Conservation (phyloP, 2,797 vertebrate species). For the Cetoscarus ocellatus region DNA sequence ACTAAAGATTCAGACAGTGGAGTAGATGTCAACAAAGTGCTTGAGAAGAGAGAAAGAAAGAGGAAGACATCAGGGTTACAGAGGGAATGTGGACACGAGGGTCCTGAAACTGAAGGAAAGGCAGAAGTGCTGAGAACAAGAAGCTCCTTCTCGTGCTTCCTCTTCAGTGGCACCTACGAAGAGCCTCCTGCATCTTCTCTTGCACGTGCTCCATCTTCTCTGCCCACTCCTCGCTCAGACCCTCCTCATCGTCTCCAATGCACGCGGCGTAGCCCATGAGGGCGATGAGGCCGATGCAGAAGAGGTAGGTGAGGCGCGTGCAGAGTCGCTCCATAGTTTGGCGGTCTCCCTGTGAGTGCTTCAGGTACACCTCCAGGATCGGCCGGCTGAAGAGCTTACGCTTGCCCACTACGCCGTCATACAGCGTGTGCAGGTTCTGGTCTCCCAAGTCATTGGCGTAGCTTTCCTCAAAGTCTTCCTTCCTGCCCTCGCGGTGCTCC, state of each 20-base stretch:
- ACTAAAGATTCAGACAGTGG: background rate
- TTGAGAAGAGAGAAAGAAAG: background rate
- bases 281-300: conserved; percentile 88
- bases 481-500: conserved; percentile 66
- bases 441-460: conserved; percentile 81
- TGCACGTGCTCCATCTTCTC: conserved; percentile 85
- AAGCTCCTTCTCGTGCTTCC: background rate
- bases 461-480: conserved; percentile 77
- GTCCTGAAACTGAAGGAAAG: conserved; percentile 12
- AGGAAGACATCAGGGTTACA: background rate
- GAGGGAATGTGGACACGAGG: conserved; percentile 35
- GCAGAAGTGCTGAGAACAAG: conserved; percentile 9
- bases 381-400: conserved; percentile 85
- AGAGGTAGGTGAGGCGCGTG: conserved; percentile 85
- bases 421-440: conserved; percentile 88
- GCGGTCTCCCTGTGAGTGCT: conserved; percentile 78
- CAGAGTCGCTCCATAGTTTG: conserved; percentile 83
- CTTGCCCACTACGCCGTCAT: conserved; percentile 84
- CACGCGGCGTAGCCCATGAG: conserved; percentile 84
- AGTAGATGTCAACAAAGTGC: conserved; percentile 24
- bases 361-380: conserved; percentile 86
- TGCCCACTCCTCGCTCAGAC: conserved; percentile 82
- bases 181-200: conserved; percentile 84
- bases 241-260: conserved; percentile 83
- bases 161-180: conserved; percentile 78